phyloP scores from a whole-genome alignment of 2,888 invertebrate genomes.

The Cecidostiba fungosa region DNA sequence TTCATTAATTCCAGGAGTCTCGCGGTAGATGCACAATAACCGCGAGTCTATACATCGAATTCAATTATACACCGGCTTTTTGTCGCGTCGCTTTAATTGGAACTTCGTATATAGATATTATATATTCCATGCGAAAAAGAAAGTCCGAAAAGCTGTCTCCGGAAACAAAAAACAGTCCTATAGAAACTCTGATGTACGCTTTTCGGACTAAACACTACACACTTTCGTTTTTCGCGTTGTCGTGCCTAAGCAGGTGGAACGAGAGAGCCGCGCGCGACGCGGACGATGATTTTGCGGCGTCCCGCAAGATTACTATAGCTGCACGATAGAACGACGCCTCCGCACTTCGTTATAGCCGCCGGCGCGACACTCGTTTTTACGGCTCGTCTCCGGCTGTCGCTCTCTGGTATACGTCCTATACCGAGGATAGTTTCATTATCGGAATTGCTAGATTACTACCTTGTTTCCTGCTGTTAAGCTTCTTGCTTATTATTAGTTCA shows the following conservation, averaged over 20 bases:
- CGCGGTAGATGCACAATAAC: slow-evolving; percentile 18
- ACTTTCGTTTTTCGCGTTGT: slow-evolving; percentile 53
- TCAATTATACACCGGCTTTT: slow-evolving; percentile 44
- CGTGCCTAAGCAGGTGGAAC: slow-evolving; percentile 54
- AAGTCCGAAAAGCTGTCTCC: slow-evolving; percentile 19
- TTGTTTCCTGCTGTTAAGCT: background rate
- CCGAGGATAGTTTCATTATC: slow-evolving; percentile 38
- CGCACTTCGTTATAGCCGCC: slow-evolving; percentile 19
- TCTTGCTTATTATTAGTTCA: background rate
- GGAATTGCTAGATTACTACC: slow-evolving; percentile 28
- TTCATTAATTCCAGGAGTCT: slow-evolving; percentile 30
- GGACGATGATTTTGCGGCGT: slow-evolving; percentile 69
- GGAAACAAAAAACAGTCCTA: background rate
- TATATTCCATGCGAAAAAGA: slow-evolving; percentile 55
- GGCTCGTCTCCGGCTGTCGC: background rate
- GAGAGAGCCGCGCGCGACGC: background rate
- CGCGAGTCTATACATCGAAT: slow-evolving; percentile 5
- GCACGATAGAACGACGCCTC: slow-evolving; percentile 27
- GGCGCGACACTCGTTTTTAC: slow-evolving; percentile 8
- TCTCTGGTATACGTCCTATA: too few relatives aligned
- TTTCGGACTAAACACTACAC: background rate
- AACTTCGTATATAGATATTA: background rate
- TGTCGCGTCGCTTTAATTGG: slow-evolving; percentile 46
- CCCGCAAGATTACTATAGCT: slow-evolving; percentile 74
- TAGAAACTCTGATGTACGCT: slow-evolving; percentile 4